Percentiles rank a stretch among this genome's conserved stretches.
phyloP scores from a whole-genome alignment of 1,140 invertebrate genomes.

The Macrostomum lignano region DNA sequence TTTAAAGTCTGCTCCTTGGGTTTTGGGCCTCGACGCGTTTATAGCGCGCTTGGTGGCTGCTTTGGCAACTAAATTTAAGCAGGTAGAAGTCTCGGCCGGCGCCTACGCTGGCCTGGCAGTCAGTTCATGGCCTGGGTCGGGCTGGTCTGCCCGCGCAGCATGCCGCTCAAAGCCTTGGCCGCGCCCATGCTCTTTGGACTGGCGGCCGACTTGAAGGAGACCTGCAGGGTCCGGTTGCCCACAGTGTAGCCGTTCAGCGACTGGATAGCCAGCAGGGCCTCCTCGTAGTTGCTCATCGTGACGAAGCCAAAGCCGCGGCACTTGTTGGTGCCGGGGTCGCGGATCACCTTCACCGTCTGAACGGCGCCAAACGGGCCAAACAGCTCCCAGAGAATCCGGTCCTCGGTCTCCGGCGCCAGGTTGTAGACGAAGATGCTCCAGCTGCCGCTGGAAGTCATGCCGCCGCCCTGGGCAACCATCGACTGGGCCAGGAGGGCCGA shows the following conservation, averaged over 20 bases:
- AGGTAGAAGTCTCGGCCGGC: too few relatives aligned
- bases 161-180: too few relatives aligned
- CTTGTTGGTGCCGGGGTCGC: conserved; percentile 36
- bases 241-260: conserved; percentile 86
- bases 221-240: conserved; percentile 81
- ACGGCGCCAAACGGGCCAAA: conserved; percentile 87
- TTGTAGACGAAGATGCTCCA: conserved; percentile 83
- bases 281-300: conserved; percentile 97
- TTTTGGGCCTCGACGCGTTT: too few relatives aligned
- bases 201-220: conserved; percentile 55
- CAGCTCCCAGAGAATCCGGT: conserved; percentile 74
- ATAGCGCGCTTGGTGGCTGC: too few relatives aligned
- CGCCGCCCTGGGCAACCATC: too few relatives aligned
- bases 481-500: too few relatives aligned
- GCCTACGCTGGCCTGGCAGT: too few relatives aligned
- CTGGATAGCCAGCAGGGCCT: conserved; percentile 80
- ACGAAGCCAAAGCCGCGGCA: conserved; percentile 99
- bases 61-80: too few relatives aligned
- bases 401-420: conserved; percentile 69
- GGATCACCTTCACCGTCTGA: conserved; percentile 62
- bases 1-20: too few relatives aligned
- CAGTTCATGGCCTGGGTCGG: too few relatives aligned
- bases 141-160: too few relatives aligned
- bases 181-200: conserved; percentile 2
- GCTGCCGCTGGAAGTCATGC: conserved; percentile 12